Evolutionary conservation across 2,888 invertebrate genomes (phyloP).

Genomic region (Mesoligia furuncula): DNA sequence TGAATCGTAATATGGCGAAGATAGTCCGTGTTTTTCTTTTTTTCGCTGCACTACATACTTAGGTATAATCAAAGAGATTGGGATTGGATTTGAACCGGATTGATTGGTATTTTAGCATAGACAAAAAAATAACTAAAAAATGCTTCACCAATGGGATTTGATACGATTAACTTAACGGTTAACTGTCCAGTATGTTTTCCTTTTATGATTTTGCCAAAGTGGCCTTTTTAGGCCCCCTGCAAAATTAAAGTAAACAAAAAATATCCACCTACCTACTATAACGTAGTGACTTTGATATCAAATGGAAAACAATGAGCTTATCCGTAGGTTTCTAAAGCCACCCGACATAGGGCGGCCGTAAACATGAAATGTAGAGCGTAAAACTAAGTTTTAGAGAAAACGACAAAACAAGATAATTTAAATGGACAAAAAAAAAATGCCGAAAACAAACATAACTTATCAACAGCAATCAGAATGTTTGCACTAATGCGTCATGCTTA

Average conservation of each 20-base stretch:
- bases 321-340: conserved; percentile 17
- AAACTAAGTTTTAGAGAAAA: conserved; percentile 19
- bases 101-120: too few species aligned
- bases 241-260: neutral
- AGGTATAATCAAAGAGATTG: too few species aligned
- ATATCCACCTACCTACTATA: neutral
- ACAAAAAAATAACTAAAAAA: too few species aligned
- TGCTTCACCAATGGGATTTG: too few species aligned
- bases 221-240: too few species aligned
- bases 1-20: too few species aligned
- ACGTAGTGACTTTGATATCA: neutral
- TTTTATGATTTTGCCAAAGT: too few species aligned
- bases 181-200: too few species aligned
- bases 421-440: conserved; percentile 3
- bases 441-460: neutral
- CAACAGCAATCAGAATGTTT: neutral
- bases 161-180: too few species aligned
- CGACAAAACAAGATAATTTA: neutral
- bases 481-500: neutral
- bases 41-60: too few species aligned
- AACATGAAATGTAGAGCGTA: conserved; percentile 40
- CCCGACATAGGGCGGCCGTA: conserved; percentile 20
- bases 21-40: too few species aligned
- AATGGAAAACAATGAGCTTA: conserved; percentile 37
- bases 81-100: too few species aligned